A percentile compares a stretch with the other conserved stretches of the same genome.
These are phyloP conservation scores for Acanthosoma haemorrhoidale DNA, from an alignment of 2,888 invertebrate species.

Conservation along the genomic window DNA sequence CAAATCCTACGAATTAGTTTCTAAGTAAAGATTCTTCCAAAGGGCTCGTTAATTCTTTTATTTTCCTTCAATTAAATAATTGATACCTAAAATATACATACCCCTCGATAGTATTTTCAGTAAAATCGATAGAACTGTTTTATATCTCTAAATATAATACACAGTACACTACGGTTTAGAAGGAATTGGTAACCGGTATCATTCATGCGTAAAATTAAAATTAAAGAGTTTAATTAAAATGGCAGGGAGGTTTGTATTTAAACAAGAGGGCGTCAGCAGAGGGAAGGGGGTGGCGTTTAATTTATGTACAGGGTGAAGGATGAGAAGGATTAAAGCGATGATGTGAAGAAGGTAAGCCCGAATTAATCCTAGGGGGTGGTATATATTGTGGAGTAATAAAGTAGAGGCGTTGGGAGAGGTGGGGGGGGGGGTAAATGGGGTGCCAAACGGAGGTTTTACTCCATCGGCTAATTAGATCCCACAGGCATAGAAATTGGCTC, in stretches of 20 bases:
- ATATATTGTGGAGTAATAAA: neutral
- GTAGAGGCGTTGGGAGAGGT: neutral
- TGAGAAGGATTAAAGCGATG: slow-evolving; percentile 1
- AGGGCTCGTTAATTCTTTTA: too few relatives aligned
- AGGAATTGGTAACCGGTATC: neutral
- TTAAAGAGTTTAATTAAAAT: slow-evolving; percentile 5
- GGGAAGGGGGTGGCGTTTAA: neutral
- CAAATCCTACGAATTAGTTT: too few relatives aligned
- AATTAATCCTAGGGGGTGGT: neutral
- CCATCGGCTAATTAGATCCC: slow-evolving; percentile 8
- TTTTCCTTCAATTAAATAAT: too few relatives aligned
- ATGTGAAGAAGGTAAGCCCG: slow-evolving; percentile 10
- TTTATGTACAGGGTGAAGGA: neutral
- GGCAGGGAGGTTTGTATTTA: slow-evolving; percentile 5
- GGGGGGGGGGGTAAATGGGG: neutral
- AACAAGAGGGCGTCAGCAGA: neutral
- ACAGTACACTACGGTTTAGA: neutral
- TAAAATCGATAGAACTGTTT: neutral
- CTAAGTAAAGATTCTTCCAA: too few relatives aligned
- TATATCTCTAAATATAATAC: neutral
- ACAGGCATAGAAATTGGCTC: slow-evolving; percentile 1
- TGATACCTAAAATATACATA: too few relatives aligned
- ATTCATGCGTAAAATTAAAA: slow-evolving; percentile 10
- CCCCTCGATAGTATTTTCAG: too few relatives aligned
- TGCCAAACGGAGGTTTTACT: slow-evolving; percentile 10